A percentile compares a stretch with the other conserved stretches of the same genome.
phyloP scores from a whole-genome alignment of 2,888 invertebrate species.

The Meghimatium bilineatum region DNA sequence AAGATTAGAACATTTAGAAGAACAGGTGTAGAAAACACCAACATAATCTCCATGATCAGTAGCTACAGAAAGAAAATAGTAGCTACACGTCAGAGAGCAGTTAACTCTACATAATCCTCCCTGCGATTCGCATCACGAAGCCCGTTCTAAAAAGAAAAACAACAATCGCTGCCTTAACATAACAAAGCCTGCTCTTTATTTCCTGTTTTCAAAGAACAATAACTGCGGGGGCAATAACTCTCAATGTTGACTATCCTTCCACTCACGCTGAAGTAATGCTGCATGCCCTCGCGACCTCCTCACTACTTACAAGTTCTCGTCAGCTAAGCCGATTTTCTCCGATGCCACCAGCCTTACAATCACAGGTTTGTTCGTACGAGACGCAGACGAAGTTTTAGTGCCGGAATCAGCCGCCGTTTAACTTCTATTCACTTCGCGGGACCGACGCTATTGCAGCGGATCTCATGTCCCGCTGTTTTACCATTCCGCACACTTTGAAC shows the following conservation, averaged over 20 bases:
- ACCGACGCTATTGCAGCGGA: background rate
- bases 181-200: constrained; percentile 8
- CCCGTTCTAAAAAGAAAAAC: constrained; percentile 7
- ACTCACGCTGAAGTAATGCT: constrained; percentile 37
- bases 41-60: constrained; percentile 20
- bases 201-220: constrained; percentile 27
- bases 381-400: background rate
- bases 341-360: background rate
- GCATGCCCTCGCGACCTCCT: constrained; percentile 34
- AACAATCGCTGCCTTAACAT: background rate
- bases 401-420: background rate
- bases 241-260: constrained; percentile 29
- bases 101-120: constrained; percentile 8
- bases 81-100: background rate
- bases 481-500: constrained; percentile 24
- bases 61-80: background rate
- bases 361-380: constrained; percentile 6
- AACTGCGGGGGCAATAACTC: constrained; percentile 11
- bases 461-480: background rate
- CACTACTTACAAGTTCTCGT: constrained; percentile 3
- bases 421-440: background rate
- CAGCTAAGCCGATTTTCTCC: background rate
- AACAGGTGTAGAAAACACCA: background rate
- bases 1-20: background rate
- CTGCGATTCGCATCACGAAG: background rate